Conservation (phyloP, 1,140 invertebrate genomes). For the Megathymus violae region DNA sequence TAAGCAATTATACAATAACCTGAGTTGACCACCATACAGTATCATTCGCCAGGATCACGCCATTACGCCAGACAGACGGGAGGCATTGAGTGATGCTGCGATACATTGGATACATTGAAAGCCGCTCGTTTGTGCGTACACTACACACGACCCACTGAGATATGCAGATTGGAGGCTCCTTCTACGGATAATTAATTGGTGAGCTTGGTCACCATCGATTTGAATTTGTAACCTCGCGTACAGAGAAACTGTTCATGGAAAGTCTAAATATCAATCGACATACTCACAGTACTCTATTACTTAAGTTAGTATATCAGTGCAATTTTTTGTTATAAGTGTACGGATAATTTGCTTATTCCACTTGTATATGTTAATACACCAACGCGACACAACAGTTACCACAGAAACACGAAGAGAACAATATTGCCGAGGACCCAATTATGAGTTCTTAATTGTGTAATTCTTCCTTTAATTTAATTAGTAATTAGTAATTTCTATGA, state of each 20-base stretch:
- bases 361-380: too few relatives aligned
- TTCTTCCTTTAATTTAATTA: too few relatives aligned
- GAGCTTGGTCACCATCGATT: constrained; percentile 16
- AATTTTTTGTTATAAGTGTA: too few relatives aligned
- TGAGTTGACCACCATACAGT: constrained; percentile 19
- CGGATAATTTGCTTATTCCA: too few relatives aligned
- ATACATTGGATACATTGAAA: constrained; percentile 32
- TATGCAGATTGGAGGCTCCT: constrained; percentile 23
- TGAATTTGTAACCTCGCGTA: not conserved
- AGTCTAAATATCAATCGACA: too few relatives aligned
- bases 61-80: constrained; percentile 34
- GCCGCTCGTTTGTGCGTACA: constrained; percentile 24
- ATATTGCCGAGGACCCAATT: too few relatives aligned
- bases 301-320: too few relatives aligned
- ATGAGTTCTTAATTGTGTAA: too few relatives aligned
- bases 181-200: constrained; percentile 28
- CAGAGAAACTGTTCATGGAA: not conserved
- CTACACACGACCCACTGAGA: constrained; percentile 32
- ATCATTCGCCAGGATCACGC: constrained; percentile 27
- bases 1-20: constrained; percentile 23
- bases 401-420: too few relatives aligned
- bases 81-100: constrained; percentile 28
- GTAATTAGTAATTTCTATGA: too few relatives aligned
- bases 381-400: too few relatives aligned
- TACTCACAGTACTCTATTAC: too few relatives aligned